A percentile compares a stretch with the other conserved stretches of the same genome.
phyloP scores from a whole-genome alignment of 1,140 invertebrate genomes.

The Trichonephila inaurata region DNA sequence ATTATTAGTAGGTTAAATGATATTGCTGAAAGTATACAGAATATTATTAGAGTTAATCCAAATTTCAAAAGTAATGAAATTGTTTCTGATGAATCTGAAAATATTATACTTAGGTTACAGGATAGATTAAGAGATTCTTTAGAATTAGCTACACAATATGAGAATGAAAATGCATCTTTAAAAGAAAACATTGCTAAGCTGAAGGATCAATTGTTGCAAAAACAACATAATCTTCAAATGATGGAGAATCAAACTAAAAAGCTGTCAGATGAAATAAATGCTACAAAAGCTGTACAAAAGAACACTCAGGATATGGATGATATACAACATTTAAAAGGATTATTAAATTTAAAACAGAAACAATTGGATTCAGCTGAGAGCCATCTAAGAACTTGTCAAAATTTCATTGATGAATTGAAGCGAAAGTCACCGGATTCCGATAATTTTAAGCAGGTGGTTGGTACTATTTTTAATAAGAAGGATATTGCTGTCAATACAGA shows the following conservation, averaged over 20 bases:
- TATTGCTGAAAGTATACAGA: slow-evolving; percentile 44
- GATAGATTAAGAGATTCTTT: slow-evolving; percentile 38
- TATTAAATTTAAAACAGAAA: slow-evolving; percentile 27
- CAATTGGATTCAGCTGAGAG: slow-evolving; percentile 30
- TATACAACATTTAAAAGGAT: slow-evolving; percentile 21
- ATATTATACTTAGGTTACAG: slow-evolving; percentile 51
- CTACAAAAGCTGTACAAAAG: neutral
- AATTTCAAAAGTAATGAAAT: neutral
- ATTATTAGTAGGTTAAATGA: slow-evolving; percentile 47
- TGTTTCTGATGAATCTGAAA: neutral
- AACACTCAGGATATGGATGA: neutral
- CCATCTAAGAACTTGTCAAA: slow-evolving; percentile 51
- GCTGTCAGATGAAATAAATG: neutral
- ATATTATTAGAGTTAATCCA: neutral
- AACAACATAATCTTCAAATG: neutral
- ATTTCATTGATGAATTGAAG: slow-evolving; percentile 51
- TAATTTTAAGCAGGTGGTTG: neutral
- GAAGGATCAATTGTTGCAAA: neutral
- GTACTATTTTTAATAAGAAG: neutral
- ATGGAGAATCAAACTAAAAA: neutral
- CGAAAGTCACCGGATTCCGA: neutral
- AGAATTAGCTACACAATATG: slow-evolving; percentile 53
- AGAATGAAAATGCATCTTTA: slow-evolving; percentile 46
- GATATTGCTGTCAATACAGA: neutral
- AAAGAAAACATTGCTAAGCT: slow-evolving; percentile 39